Conservation (phyloP, 53 echinoderm and acorn worm genomes). For the Echinometra lucunter region DNA sequence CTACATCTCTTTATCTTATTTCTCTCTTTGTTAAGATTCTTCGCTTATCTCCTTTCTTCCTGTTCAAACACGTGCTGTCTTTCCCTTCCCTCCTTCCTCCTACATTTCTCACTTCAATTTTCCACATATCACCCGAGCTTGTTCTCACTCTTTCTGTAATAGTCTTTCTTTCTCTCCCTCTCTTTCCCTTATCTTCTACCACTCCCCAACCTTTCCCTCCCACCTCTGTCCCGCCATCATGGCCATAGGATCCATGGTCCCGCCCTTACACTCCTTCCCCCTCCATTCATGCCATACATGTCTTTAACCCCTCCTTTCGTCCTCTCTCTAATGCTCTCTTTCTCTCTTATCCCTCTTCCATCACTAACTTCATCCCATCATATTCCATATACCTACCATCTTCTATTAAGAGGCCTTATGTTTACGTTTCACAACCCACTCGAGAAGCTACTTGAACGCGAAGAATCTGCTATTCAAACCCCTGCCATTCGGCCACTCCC, state of each 20-base stretch:
- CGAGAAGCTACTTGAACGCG: constrained; percentile 16
- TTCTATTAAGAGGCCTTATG: constrained; percentile 1
- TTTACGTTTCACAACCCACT: constrained; percentile 62
- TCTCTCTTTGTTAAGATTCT: no score
- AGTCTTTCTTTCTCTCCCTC: background rate
- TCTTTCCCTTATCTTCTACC: background rate
- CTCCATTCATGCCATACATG: background rate
- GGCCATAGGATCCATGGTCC: no score
- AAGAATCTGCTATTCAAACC: constrained; percentile 24
- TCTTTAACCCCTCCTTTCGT: background rate
- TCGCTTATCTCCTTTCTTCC: no score
- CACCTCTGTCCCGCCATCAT: background rate
- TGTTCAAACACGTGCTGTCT: no score
- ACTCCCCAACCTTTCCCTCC: background rate
- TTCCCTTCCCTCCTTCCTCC: no score
- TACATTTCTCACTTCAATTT: no score
- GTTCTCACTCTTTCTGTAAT: no score
- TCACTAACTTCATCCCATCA: background rate
- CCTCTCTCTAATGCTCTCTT: no score
- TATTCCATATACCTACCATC: background rate
- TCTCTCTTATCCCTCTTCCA: background rate
- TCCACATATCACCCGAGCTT: no score
- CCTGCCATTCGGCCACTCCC: constrained; percentile 23
- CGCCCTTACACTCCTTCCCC: background rate
- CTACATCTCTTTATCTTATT: no score